Evolutionary conservation across 2,113 vertebrate species (phyloP).

Genomic region (Cnemophilus loriae): DNA sequence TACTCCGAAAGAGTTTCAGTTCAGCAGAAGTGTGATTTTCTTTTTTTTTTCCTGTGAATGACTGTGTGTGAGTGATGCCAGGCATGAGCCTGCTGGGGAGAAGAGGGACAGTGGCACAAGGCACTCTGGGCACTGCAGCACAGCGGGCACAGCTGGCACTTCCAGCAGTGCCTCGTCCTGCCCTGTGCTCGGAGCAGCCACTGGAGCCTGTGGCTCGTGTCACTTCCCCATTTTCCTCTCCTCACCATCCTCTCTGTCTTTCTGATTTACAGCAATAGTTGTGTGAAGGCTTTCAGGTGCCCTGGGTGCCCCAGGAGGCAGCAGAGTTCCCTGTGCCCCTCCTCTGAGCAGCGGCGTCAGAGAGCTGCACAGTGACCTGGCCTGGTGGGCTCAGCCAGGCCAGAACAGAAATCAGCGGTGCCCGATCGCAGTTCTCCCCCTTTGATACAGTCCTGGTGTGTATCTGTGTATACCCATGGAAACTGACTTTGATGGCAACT

Average conservation of each 20-base stretch:
- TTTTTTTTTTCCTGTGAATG: background rate
- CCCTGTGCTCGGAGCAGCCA: rapidly evolving
- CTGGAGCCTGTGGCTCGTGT: rapidly evolving
- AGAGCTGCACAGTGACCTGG: background rate
- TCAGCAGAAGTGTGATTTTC: background rate
- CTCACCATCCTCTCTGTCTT: rapidly evolving
- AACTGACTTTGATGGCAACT: background rate
- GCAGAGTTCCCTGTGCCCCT: background rate
- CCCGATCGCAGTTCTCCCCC: rapidly evolving
- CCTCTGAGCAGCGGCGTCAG: background rate
- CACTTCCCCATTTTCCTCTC: rapidly evolving
- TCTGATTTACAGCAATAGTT: background rate
- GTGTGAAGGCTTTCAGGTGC: background rate
- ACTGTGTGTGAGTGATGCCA: background rate
- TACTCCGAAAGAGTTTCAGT: background rate
- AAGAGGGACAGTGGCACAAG: background rate
- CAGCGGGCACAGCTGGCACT: rapidly evolving
- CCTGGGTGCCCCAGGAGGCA: background rate
- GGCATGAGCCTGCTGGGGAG: rapidly evolving
- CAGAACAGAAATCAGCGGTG: background rate
- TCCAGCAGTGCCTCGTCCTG: background rate
- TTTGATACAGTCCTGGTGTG: background rate
- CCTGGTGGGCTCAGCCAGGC: background rate
- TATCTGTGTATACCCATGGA: background rate
- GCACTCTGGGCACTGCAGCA: background rate